Evolutionary conservation across 2,113 vertebrate genomes (phyloP).

Genomic region (Ellobius talpinus): DNA sequence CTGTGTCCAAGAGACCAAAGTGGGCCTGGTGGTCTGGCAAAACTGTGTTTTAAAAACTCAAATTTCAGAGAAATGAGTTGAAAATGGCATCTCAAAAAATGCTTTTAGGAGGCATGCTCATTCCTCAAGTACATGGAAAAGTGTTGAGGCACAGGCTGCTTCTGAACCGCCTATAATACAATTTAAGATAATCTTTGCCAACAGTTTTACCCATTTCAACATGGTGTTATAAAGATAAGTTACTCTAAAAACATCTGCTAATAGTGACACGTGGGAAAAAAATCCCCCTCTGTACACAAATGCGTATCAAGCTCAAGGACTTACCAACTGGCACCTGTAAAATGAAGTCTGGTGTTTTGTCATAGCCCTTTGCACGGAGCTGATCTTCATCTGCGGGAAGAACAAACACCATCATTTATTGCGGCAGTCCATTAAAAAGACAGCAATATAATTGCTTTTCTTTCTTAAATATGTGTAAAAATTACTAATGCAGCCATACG

Average conservation of each 20-base stretch:
- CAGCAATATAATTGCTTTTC: slow-evolving; percentile 87
- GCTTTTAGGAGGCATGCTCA: not conserved
- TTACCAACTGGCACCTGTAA: slow-evolving; percentile 97
- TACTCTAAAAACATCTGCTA: slow-evolving; percentile 56
- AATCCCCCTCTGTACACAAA: slow-evolving; percentile 30
- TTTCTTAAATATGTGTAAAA: slow-evolving; percentile 85
- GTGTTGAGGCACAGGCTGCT: slow-evolving; percentile 12
- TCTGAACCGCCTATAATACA: not conserved
- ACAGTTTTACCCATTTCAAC: not conserved
- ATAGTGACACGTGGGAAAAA: slow-evolving; percentile 48
- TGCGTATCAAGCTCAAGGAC: slow-evolving; percentile 80
- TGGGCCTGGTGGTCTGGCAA: not conserved
- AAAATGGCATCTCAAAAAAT: slow-evolving; percentile 17
- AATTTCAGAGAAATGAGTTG: slow-evolving; percentile 28
- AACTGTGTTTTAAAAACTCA: slow-evolving; percentile 18
- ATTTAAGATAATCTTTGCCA: slow-evolving; percentile 41
- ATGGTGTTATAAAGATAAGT: slow-evolving; percentile 38
- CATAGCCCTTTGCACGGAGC: slow-evolving; percentile 96
- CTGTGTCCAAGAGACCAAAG: not conserved
- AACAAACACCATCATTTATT: slow-evolving; percentile 84
- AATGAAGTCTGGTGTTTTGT: slow-evolving; percentile 99
- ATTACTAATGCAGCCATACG: slow-evolving; percentile 85
- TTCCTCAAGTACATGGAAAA: not conserved
- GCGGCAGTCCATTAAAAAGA: slow-evolving; percentile 83
- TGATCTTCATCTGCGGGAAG: slow-evolving; percentile 95